Evolutionary conservation across 2,888 invertebrate species (phyloP), one percentile per base, ranked within the genome.

Genomic region (Troides aeacus): DNA sequence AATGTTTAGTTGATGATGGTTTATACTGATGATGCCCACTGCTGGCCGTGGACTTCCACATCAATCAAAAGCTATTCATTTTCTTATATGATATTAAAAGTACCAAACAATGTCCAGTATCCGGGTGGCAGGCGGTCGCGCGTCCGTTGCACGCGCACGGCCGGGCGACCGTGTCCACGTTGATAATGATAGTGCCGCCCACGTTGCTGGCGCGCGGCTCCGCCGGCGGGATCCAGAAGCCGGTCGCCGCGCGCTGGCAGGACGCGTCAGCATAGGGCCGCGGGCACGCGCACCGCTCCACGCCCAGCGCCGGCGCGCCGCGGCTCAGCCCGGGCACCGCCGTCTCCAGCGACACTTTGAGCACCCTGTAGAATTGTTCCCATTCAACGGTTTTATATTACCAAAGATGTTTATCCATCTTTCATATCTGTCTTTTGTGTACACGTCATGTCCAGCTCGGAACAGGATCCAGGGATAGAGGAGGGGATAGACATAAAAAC

Each of bases 241-340:
- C 99, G 10, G 93, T 85, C 57, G 95, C 96, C 0, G 97, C 97
- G 82, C 96, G 95, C 89, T 99, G 99, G 86, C 99, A 99, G 0
- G 99, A 99, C 0, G 95, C 94, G 0, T 97, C 97, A 73, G 95
- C 94, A 89, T 98, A 99, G 71, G 94, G 94, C 0, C 93, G 89
- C 0, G 97, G 96, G 81, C 99, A 99, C 62, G 94, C 94, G 85
- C 99, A 99, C 71, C 96, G 93, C 87, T 99, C 99, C 2, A 99
- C 95, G 0, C 97, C 97, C 46, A 94, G 94, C 0, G 97, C 97
- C n/a, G 94, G 94, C 72, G 94, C 95, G 0, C 94, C 94, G 17
- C 94, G 94, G 50, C 94, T 95, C 62, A 94, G 93, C 1, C 95
- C 94, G 61, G 95, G 94, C 46, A 96, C 94, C 0, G 97, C 97